Evolutionary conservation across 1,140 invertebrate genomes (phyloP), one percentile per base, ranked within the genome.

Genomic region (Zaprionus lachaisei): DNA sequence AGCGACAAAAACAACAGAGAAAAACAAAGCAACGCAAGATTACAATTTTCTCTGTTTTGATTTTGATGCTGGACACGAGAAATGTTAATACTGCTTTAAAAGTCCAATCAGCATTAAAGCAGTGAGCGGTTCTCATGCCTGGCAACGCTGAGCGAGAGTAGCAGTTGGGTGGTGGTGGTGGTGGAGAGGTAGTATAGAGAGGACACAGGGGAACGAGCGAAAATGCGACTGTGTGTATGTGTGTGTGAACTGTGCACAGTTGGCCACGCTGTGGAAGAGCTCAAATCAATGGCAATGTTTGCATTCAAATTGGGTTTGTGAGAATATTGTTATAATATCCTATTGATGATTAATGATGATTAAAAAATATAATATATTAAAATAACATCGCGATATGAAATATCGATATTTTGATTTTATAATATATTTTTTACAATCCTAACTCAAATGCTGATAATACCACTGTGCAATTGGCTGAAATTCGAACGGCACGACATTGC

Each of bases 1-100:
- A 86, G 83, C 76, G 72, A 81, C 83, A 72, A 77, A 56, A 74
- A 49, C 20, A 51, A 51, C 3, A 51, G 57, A 55, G 56, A 58
- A 28, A 67, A 66, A 70, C n/a, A 49, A 57, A 58, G 37, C 70
- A 47, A 73, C 74, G 78, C 73, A 87, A 87, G 83, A 87, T 83
- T 83, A 83, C 72, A 83, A 80, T 69, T 86, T 86, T 86, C 83
- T 86, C 83, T 87, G 81, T 87, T 87, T 83, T 87, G 83, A 87
- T 87, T 76, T 76, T 70, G 66, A 51, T 75, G 66, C 73, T 76
- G 73, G 73, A 76, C 73, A 72, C 14, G 73, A 72, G 68, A 72
- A 65, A 67, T 62, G 56, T 72, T 37, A 76, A 79, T 67, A 65
- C 71, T 76, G 67, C 70, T 81, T 87, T 47, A 68, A 86, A 78